Evolutionary conservation across 2,888 invertebrate genomes (phyloP).

Genomic region (Philereme vetulata): DNA sequence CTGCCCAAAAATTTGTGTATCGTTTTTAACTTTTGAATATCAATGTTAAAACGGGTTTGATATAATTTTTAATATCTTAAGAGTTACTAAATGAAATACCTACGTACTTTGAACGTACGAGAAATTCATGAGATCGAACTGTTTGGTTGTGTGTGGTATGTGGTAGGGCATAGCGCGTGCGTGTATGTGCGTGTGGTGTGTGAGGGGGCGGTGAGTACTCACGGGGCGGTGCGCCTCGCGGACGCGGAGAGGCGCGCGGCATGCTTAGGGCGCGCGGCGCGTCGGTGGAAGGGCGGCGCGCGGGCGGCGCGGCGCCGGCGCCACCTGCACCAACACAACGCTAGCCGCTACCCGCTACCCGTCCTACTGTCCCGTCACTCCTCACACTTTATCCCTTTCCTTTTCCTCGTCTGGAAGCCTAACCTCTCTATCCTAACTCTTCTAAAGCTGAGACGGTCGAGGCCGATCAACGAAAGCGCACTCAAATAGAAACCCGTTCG

Average conservation of each 20-base stretch:
- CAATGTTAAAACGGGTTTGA: too few relatives aligned
- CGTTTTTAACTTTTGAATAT: too few relatives aligned
- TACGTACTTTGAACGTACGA: too few relatives aligned
- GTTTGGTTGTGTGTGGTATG: too few relatives aligned
- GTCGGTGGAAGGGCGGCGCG: slow-evolving; percentile 84
- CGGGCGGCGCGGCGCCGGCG: slow-evolving; percentile 78
- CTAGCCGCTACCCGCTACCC: slow-evolving; percentile 39
- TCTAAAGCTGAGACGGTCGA: not conserved
- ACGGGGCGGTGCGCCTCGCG: slow-evolving; percentile 73
- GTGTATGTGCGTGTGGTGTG: slow-evolving; percentile 38
- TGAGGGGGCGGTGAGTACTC: slow-evolving; percentile 47
- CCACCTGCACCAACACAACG: slow-evolving; percentile 70
- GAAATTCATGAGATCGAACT: too few relatives aligned
- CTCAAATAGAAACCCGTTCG: not conserved
- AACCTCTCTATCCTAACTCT: not conserved
- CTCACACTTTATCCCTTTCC: slow-evolving; percentile 32
- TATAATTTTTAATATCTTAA: too few relatives aligned
- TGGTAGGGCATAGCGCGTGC: too few relatives aligned
- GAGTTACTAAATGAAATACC: too few relatives aligned
- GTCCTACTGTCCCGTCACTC: slow-evolving; percentile 26
- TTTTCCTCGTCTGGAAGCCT: not conserved
- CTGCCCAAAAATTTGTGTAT: too few relatives aligned
- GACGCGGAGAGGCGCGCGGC: slow-evolving; percentile 70
- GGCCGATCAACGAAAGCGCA: not conserved
- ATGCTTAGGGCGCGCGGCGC: slow-evolving; percentile 77